Percentiles rank a stretch among this genome's conserved stretches.
These are phyloP conservation scores for Bombyx mandarina DNA, from an alignment of 1,140 invertebrate species.

Conservation along the genomic window DNA sequence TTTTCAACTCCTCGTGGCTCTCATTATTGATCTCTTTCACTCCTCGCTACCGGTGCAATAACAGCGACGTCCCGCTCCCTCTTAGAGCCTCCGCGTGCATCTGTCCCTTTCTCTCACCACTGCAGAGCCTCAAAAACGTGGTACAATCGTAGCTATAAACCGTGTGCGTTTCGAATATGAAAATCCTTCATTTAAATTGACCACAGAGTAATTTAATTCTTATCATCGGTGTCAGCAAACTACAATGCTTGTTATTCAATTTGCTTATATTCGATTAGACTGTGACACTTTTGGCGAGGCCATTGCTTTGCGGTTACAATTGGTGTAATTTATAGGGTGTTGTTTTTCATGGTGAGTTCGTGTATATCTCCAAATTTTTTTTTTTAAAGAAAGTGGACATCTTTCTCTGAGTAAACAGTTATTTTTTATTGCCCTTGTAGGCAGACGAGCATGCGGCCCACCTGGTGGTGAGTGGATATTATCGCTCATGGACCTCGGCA, in stretches of 20 bases:
- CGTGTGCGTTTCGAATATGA: constrained; percentile 50
- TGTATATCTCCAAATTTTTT: too few relatives aligned
- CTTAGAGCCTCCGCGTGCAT: constrained; percentile 20
- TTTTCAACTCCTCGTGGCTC: constrained; percentile 70
- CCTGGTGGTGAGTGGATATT: too few relatives aligned
- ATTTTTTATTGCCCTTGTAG: too few relatives aligned
- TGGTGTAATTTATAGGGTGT: too few relatives aligned
- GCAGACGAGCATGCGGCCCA: too few relatives aligned
- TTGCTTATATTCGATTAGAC: constrained; percentile 8
- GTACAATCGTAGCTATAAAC: constrained; percentile 52
- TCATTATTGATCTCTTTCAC: constrained; percentile 72
- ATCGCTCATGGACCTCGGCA: too few relatives aligned
- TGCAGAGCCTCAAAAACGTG: constrained; percentile 69
- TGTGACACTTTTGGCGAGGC: too few relatives aligned
- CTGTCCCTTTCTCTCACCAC: constrained; percentile 48
- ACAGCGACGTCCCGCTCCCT: constrained; percentile 34
- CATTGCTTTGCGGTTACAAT: too few relatives aligned
- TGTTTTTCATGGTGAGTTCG: too few relatives aligned
- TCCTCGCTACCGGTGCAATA: constrained; percentile 71
- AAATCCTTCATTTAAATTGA: constrained; percentile 41
- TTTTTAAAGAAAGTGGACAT: too few relatives aligned
- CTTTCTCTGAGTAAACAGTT: too few relatives aligned
- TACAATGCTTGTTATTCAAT: constrained; percentile 10
- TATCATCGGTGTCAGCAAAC: constrained; percentile 6
- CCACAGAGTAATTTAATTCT: constrained; percentile 29